phyloP scores from a whole-genome alignment of 2,888 invertebrate species.

The Monochamus alternatus region DNA sequence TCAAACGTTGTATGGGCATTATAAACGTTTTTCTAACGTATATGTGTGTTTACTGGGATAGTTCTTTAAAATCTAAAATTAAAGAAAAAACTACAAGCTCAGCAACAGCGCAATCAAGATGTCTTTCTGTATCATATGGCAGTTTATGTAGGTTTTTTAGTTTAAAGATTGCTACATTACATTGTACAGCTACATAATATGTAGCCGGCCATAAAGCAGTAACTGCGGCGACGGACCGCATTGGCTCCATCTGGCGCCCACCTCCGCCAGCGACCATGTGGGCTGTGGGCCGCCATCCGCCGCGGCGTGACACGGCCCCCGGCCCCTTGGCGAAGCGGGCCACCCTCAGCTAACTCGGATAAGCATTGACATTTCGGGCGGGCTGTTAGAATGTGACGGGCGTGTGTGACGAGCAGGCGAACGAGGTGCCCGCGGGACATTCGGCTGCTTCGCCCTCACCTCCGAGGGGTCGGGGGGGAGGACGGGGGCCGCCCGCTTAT shows the following conservation, averaged over 20 bases:
- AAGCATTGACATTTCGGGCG: constrained; percentile 67
- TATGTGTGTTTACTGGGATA: too few species aligned
- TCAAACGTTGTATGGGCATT: too few species aligned
- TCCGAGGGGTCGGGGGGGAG: constrained; percentile 27
- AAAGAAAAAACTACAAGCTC: too few species aligned
- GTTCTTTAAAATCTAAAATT: too few species aligned
- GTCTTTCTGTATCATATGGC: too few species aligned
- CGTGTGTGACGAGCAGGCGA: constrained; percentile 52
- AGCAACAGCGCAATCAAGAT: too few species aligned
- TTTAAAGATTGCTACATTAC: neutral
- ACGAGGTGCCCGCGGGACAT: constrained; percentile 56
- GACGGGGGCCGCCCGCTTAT: constrained; percentile 30
- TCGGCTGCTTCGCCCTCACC: constrained; percentile 48
- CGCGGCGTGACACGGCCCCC: constrained; percentile 48
- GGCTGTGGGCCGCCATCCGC: constrained; percentile 12
- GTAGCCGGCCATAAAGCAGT: constrained; percentile 13
- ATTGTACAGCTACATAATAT: neutral
- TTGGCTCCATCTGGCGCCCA: constrained; percentile 15
- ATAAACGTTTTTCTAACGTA: too few species aligned
- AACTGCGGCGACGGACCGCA: constrained; percentile 15
- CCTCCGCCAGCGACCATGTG: constrained; percentile 36
- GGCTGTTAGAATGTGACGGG: constrained; percentile 66
- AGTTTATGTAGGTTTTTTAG: too few species aligned
- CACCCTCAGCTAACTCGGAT: constrained; percentile 57
- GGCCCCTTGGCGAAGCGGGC: constrained; percentile 25